Percentiles rank a stretch among this genome's conserved stretches.
phyloP scores from a whole-genome alignment of 2,888 invertebrate species.

The Darwinula stevensoni region DNA sequence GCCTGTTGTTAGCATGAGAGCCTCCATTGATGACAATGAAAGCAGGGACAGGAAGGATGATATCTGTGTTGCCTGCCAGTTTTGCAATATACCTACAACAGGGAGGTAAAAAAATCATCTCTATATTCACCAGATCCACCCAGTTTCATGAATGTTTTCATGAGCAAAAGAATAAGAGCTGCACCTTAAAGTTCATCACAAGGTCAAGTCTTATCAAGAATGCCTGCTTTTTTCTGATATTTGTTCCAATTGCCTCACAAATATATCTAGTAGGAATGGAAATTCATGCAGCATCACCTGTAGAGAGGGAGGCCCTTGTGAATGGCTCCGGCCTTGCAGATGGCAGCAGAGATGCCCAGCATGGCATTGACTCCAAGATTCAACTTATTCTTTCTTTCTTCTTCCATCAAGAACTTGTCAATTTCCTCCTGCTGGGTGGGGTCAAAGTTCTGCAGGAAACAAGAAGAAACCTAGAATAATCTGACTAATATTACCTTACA shows the following conservation, averaged over 20 bases:
- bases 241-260: too few species aligned
- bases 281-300: too few species aligned
- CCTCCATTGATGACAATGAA: slow-evolving; percentile 99
- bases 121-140: too few species aligned
- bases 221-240: too few species aligned
- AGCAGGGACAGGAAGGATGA: slow-evolving; percentile 83
- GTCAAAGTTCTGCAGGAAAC: slow-evolving; percentile 29
- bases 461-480: too few species aligned
- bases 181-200: too few species aligned
- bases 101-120: too few species aligned
- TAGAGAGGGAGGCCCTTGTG: slow-evolving; percentile 63
- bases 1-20: slow-evolving; percentile 90
- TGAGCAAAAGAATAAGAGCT: too few species aligned
- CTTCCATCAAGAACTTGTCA: slow-evolving; percentile 51
- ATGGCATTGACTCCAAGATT: slow-evolving; percentile 92
- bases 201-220: too few species aligned
- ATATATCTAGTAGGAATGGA: too few species aligned
- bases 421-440: slow-evolving; percentile 58
- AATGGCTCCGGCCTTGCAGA: slow-evolving; percentile 90
- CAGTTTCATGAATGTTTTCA: too few species aligned
- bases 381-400: slow-evolving; percentile 93
- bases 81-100: slow-evolving; percentile 70
- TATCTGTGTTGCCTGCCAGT: slow-evolving; percentile 59
- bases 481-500: too few species aligned
- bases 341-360: slow-evolving; percentile 82